Evolutionary conservation across 2,113 vertebrate genomes (phyloP).

Genomic region (Phodopus roborovskii): DNA sequence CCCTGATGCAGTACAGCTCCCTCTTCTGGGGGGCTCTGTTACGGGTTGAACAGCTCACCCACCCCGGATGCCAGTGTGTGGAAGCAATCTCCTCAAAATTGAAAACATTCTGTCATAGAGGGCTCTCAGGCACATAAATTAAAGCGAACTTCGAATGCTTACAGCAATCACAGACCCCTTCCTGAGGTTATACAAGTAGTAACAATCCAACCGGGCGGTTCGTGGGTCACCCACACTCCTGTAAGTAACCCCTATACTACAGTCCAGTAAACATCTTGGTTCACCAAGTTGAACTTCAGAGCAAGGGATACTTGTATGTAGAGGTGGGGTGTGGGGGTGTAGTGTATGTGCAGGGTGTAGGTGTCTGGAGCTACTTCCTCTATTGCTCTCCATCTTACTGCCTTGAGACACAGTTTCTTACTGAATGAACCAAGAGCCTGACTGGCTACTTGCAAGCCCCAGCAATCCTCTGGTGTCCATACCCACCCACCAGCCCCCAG

Average conservation of each 20-base stretch:
- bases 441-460: background rate
- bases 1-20: background rate
- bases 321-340: background rate
- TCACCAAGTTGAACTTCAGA: background rate
- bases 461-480: background rate
- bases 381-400: too few relatives aligned
- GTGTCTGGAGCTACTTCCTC: background rate
- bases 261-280: background rate
- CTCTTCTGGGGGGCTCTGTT: background rate
- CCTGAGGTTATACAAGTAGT: background rate
- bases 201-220: background rate
- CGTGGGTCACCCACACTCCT: background rate
- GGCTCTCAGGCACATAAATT: background rate
- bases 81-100: background rate
- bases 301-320: background rate
- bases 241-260: background rate
- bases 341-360: background rate
- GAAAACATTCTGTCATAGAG: background rate
- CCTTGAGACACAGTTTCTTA: background rate
- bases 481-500: background rate
- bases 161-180: background rate
- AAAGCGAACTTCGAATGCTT: background rate
- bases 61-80: background rate
- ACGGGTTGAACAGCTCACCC: too few relatives aligned
- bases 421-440: background rate